Conservation (phyloP, 2,888 invertebrate genomes). For the Philonicus albiceps region DNA sequence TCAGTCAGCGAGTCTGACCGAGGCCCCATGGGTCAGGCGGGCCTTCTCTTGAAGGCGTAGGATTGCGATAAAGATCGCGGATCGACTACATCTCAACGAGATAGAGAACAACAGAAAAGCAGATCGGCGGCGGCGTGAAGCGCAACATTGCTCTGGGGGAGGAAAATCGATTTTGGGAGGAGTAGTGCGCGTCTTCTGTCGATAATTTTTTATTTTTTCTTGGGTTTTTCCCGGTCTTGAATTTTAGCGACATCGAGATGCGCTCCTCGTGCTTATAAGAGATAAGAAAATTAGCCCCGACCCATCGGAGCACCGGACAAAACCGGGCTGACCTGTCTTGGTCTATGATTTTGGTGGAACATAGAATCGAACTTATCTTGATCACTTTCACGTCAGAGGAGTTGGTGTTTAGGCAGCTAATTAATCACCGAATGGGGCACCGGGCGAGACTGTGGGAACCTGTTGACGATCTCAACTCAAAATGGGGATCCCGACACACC, state of each 20-base stretch:
- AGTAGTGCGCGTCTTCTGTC: conserved; percentile 11
- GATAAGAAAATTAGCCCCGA: conserved; percentile 2
- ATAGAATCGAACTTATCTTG: conserved; percentile 27
- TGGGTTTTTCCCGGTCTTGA: background rate
- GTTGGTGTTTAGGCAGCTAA: conserved; percentile 2
- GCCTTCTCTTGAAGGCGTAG: background rate
- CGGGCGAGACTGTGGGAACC: conserved; percentile 1
- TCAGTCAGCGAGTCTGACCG: background rate
- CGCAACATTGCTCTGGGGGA: background rate
- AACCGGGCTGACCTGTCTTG: background rate
- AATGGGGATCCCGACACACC: conserved; percentile 8
- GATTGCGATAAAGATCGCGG: conserved; percentile 1
- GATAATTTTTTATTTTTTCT: conserved; percentile 13
- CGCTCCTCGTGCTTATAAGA: background rate
- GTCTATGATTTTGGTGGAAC: conserved; percentile 1
- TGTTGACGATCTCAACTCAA: conserved; percentile 18
- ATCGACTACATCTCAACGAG: background rate
- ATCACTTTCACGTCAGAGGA: background rate
- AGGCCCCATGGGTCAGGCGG: background rate
- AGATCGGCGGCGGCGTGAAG: background rate
- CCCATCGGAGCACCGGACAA: background rate
- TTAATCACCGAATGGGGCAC: background rate
- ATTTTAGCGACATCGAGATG: background rate
- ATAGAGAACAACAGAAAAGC: background rate
- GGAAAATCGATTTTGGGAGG: conserved; percentile 30